phyloP scores from a whole-genome alignment of 2,888 invertebrate species.

The Calliphora vomitoria region DNA sequence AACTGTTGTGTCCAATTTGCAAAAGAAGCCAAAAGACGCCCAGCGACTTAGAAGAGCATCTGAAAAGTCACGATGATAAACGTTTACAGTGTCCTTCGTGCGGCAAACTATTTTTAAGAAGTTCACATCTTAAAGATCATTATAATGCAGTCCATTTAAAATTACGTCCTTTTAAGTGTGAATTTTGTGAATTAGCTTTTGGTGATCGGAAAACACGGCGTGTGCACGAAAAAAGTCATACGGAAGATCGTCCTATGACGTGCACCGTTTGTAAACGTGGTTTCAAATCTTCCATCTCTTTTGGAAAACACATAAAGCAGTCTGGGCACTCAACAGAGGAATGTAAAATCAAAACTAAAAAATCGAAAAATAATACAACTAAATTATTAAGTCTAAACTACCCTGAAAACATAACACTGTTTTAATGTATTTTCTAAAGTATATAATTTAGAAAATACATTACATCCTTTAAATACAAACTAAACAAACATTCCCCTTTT shows the following conservation, averaged over 20 bases:
- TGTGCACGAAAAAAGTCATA: slow-evolving; percentile 61
- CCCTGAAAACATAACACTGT: not conserved
- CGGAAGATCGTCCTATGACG: slow-evolving; percentile 25
- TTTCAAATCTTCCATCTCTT: slow-evolving; percentile 20
- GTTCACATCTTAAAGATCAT: slow-evolving; percentile 66
- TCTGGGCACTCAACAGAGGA: slow-evolving; percentile 32
- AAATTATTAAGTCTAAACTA: not conserved
- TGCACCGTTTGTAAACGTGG: slow-evolving; percentile 51
- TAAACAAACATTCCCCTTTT: too few relatives aligned
- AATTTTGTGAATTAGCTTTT: slow-evolving; percentile 67
- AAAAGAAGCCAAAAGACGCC: slow-evolving; percentile 63
- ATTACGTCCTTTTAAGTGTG: slow-evolving; percentile 64
- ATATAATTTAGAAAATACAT: too few relatives aligned
- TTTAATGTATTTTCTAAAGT: not conserved
- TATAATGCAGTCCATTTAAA: slow-evolving; percentile 68
- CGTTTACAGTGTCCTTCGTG: slow-evolving; percentile 68
- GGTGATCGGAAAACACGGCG: slow-evolving; percentile 62
- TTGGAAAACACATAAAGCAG: slow-evolving; percentile 38
- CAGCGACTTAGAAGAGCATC: slow-evolving; percentile 60
- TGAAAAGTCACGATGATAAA: slow-evolving; percentile 60
- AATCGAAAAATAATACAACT: not conserved
- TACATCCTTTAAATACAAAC: too few relatives aligned
- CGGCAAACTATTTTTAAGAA: slow-evolving; percentile 65
- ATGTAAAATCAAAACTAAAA: not conserved
- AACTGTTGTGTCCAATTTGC: slow-evolving; percentile 70